Evolutionary conservation across 2,113 vertebrate species (phyloP).

Genomic region (Taxidea taxus): DNA sequence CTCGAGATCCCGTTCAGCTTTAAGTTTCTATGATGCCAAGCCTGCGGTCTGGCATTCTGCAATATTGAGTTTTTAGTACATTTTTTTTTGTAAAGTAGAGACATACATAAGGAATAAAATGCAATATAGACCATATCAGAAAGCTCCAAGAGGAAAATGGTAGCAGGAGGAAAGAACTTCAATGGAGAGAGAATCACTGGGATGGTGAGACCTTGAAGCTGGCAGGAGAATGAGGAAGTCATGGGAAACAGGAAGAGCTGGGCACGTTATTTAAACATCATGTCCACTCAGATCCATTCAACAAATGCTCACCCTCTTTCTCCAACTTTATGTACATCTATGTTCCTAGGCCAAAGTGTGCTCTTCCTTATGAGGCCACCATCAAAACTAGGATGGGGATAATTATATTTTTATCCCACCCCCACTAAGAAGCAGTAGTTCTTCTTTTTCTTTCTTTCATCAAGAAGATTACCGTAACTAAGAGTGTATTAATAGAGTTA

Average conservation of each 20-base stretch:
- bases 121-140: not conserved
- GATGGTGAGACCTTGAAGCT: not conserved
- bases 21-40: not conserved
- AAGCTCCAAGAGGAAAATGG: not conserved
- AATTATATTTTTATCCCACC: not conserved
- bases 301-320: not conserved
- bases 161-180: not conserved
- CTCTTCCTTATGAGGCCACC: not conserved
- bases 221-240: not conserved
- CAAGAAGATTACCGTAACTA: slow-evolving; percentile 6
- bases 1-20: not conserved
- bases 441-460: slow-evolving; percentile 11
- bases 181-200: not conserved
- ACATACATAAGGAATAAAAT: not conserved
- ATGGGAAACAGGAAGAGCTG: not conserved
- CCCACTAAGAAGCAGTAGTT: not conserved
- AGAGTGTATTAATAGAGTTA: not conserved
- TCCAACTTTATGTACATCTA: not conserved
- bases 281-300: not conserved
- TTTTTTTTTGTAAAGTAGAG: slow-evolving; percentile 22
- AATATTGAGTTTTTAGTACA: not conserved
- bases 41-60: not conserved
- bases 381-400: not conserved
- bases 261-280: not conserved
- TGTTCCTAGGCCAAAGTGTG: too few species aligned